phyloP scores from a whole-genome alignment of 2,113 vertebrate genomes.

The Sphaerodactylus townsendi region DNA sequence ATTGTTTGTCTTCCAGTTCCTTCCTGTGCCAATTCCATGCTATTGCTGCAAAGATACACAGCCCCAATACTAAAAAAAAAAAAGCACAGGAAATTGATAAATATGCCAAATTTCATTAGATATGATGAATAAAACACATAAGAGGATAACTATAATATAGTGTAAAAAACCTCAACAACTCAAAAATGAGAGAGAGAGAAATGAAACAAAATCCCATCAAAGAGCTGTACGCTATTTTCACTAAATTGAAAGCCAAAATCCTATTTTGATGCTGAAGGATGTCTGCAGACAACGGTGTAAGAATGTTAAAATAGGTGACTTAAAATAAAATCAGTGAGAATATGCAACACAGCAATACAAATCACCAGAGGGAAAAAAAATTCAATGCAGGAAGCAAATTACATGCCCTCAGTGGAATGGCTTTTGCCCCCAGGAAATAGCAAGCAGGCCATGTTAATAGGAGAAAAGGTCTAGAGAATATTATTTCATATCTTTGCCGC shows the following conservation, averaged over 20 bases:
- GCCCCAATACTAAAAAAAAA: neutral
- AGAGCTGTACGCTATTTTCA: conserved; percentile 5
- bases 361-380: conserved; percentile 17
- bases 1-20: conserved; percentile 49
- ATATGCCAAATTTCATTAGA: conserved; percentile 5
- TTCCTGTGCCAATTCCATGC: conserved; percentile 25
- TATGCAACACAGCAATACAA: conserved; percentile 12
- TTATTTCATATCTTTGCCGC: neutral
- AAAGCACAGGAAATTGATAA: conserved; percentile 39
- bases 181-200: conserved; percentile 6
- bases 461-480: neutral
- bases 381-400: conserved; percentile 19
- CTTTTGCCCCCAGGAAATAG: neutral
- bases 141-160: conserved; percentile 41
- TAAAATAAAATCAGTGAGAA: conserved; percentile 12
- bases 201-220: conserved; percentile 9
- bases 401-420: neutral
- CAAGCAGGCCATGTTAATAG: neutral
- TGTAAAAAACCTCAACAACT: neutral
- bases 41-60: neutral
- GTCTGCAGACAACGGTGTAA: neutral
- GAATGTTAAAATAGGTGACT: conserved; percentile 30
- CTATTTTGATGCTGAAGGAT: conserved; percentile 29
- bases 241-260: conserved; percentile 26
- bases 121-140: conserved; percentile 32